Conservation (phyloP, 2,888 invertebrate genomes). For the Drosophila anomalipes region DNA sequence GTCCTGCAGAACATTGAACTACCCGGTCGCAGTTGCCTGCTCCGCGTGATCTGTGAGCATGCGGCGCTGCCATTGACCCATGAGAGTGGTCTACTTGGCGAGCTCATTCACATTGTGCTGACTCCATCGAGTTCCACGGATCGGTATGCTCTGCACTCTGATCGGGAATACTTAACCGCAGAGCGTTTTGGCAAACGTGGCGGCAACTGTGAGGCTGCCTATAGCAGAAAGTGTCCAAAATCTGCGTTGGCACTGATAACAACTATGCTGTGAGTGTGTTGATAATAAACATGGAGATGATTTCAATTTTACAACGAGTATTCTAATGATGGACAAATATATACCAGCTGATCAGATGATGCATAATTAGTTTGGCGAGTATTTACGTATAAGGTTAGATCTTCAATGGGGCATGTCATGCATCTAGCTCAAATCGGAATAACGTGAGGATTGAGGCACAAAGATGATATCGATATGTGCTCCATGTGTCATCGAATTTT, state of each 20-base stretch:
- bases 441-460: neutral
- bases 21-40: slow-evolving; percentile 89
- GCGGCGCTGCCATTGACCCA: slow-evolving; percentile 89
- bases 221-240: slow-evolving; percentile 65
- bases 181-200: slow-evolving; percentile 88
- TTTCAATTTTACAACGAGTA: neutral
- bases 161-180: slow-evolving; percentile 90
- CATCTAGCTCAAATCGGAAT: neutral
- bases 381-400: neutral
- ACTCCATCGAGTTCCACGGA: slow-evolving; percentile 91
- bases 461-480: slow-evolving; percentile 52
- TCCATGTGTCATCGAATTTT: slow-evolving; percentile 70
- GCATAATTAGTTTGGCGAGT: neutral
- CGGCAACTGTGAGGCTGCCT: slow-evolving; percentile 71
- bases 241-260: slow-evolving; percentile 79
- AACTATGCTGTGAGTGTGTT: slow-evolving; percentile 51
- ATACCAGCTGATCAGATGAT: neutral
- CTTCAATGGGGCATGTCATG: slow-evolving; percentile 1
- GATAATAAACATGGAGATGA: neutral
- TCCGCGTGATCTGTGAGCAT: slow-evolving; percentile 91
- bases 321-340: neutral
- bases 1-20: slow-evolving; percentile 87
- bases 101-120: slow-evolving; percentile 91
- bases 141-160: slow-evolving; percentile 87
- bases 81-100: slow-evolving; percentile 90